Conservation (phyloP, 2,888 invertebrate species). For the Lutraria lutraria region DNA sequence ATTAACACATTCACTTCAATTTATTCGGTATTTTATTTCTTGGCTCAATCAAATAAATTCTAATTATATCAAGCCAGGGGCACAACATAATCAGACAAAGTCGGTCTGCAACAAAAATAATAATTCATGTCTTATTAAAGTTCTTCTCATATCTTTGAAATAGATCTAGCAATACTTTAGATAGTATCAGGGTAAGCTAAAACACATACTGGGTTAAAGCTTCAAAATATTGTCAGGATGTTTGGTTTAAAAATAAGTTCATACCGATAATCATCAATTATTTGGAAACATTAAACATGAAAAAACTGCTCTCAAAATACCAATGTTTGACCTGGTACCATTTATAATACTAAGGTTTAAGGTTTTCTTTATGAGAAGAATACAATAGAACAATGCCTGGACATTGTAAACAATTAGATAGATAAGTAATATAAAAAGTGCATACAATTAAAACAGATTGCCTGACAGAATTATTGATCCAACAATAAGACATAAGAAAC, state of each 20-base stretch:
- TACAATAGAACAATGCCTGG: slow-evolving; percentile 24
- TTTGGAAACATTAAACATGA: background rate
- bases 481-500: background rate
- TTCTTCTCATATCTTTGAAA: background rate
- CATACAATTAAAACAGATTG: slow-evolving; percentile 8
- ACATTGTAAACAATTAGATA: background rate
- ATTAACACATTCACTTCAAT: background rate
- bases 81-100: background rate
- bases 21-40: slow-evolving; percentile 3
- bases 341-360: background rate
- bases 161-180: background rate
- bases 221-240: background rate
- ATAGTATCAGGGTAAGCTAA: background rate
- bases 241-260: background rate
- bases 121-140: slow-evolving; percentile 1
- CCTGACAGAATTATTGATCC: background rate
- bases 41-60: background rate
- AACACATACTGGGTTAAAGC: too few species aligned
- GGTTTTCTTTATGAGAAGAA: background rate
- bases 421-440: background rate
- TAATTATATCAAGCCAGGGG: slow-evolving; percentile 8
- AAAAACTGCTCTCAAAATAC: background rate
- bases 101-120: background rate
- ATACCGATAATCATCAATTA: slow-evolving; percentile 18
- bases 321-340: background rate